Conservation (phyloP, 2,797 vertebrate genomes). For the Nyctalus aviator region DNA sequence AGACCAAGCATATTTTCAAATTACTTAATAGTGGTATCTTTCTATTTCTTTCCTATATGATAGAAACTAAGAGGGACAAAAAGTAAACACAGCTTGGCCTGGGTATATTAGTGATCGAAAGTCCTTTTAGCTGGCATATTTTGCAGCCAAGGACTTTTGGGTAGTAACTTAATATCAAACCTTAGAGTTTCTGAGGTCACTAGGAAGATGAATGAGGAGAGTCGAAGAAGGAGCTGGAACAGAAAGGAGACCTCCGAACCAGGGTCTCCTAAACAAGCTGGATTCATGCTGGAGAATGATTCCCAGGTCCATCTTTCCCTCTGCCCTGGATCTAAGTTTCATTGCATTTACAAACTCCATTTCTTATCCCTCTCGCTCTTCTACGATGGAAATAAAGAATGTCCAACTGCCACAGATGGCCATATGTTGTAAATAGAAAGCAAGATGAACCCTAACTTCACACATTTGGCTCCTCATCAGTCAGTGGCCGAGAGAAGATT, state of each 20-base stretch:
- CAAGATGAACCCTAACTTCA: neutral
- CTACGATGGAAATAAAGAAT: neutral
- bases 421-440: neutral
- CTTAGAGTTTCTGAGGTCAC: neutral
- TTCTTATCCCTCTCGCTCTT: neutral
- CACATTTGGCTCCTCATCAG: neutral
- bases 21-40: neutral
- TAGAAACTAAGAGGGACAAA: slow-evolving; percentile 40
- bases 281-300: neutral
- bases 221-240: neutral
- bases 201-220: neutral
- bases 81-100: neutral
- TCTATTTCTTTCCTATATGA: neutral
- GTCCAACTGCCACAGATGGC: neutral
- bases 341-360: neutral
- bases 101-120: neutral
- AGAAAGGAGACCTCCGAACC: neutral
- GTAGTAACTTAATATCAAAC: neutral
- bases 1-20: neutral
- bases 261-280: neutral
- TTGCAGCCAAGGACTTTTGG: neutral
- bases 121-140: neutral
- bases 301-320: neutral
- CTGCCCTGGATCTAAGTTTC: neutral
- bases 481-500: neutral